Base-by-base conservation (phyloP, 1,140 invertebrate species). In the Camponotus pennsylvanicus region DNA sequence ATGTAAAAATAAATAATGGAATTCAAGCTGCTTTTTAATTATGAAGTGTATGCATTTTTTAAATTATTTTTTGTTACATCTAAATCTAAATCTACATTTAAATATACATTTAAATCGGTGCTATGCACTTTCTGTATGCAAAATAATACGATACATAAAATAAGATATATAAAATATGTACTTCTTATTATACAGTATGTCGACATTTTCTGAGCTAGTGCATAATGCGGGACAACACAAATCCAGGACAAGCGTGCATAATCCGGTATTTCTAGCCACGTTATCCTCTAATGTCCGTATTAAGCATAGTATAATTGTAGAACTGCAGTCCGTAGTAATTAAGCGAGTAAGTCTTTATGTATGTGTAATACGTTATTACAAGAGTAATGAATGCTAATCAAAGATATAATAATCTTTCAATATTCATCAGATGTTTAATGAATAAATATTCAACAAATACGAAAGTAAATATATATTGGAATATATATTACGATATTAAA, bases 221-320 rank as follows among this genome's bases (percentile, higher is more conserved):
- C 79, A 73, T 71, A 83, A 73, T 73, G 55, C 52, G 18, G n/a
- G 45, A 45, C 18, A 55, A 40, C 55, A 61, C 67, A 71, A 83
- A 83, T 73, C 40, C 79, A n/a, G 55, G 37, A 83, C 69, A 49
- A 75, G 45, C 69, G 55, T 69, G 55, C 42, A 49, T 83, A 83
- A 83, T 73, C 79, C 79, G 69, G 67, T 73, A 59, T 27, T 83
- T 73, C 79, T 61, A 71, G 55, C 59, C 79, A 73, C 79, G 69
- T 83, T 83, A 83, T 45, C 52, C 55, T 37, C 27, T 83, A 83
- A 83, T 73, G 79, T 57, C 27, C 8, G 40, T 82, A 61, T 61
- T 83, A 83, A 83, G n/a, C 40, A 27, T 59, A 32, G 27, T 61
- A 40, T 83, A 83, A 83, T 83, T 83, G 79, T 63, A 55, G 79